phyloP scores from a whole-genome alignment of 2,113 vertebrate species.

The Xyliphius kryptos region DNA sequence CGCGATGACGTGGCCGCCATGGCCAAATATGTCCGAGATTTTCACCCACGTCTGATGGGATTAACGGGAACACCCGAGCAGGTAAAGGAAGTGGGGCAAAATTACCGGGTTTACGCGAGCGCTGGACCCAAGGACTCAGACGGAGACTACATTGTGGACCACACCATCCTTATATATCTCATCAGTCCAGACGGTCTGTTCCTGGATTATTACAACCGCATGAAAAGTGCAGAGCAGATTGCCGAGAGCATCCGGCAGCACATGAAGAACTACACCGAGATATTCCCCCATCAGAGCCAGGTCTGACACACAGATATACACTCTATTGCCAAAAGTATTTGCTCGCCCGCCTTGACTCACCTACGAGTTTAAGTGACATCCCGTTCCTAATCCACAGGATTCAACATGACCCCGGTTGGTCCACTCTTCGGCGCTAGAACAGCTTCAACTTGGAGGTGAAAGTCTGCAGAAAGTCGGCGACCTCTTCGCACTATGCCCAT shows the following conservation, averaged over 20 bases:
- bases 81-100: slow-evolving; percentile 57
- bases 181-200: slow-evolving; percentile 78
- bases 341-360: too few species aligned
- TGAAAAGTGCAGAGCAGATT: slow-evolving; percentile 63
- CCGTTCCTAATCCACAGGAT: too few species aligned
- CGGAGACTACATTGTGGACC: slow-evolving; percentile 83
- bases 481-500: too few species aligned
- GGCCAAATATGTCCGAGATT: slow-evolving; percentile 73
- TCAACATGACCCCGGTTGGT: too few species aligned
- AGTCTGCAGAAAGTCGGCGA: too few species aligned
- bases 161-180: slow-evolving; percentile 81
- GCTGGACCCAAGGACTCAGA: slow-evolving; percentile 72
- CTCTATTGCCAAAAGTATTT: too few species aligned
- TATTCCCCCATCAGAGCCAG: too few species aligned
- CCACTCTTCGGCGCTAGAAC: too few species aligned
- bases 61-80: slow-evolving; percentile 73
- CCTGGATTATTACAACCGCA: slow-evolving; percentile 74
- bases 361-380: too few species aligned
- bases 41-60: slow-evolving; percentile 80
- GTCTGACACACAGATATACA: too few species aligned
- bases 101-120: slow-evolving; percentile 77
- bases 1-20: slow-evolving; percentile 68
- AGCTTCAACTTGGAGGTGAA: too few species aligned
- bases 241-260: slow-evolving; percentile 63
- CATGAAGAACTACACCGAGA: slow-evolving; percentile 65